Evolutionary conservation across 2,888 invertebrate species (phyloP), one percentile per base, ranked within the genome.

Genomic region (Pimpla rufipes): DNA sequence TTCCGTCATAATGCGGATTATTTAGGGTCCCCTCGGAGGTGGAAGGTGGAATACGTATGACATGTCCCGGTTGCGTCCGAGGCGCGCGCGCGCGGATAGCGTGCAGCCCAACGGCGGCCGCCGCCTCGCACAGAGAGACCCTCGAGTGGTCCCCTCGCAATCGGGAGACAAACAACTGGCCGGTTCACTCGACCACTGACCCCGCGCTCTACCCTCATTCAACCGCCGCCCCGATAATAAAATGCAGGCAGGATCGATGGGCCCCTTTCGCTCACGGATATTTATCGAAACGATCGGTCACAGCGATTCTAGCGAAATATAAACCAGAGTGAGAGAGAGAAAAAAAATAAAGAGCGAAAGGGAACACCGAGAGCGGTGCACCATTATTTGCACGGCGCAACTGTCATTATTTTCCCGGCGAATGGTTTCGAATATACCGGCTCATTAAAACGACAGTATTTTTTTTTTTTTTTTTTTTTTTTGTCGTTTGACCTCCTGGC

Each of bases 1-100:
- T 85, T 86, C 85, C 82, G 86, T 86, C 85, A 86, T 85, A 85
- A 85, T 82, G 80, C 80, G 86, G 84, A 86, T 86, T 86, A 86
- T 86, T 86, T 85, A 86, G 84, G 80, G 82, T 84, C 84, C 79
- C 79, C 66, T 42, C 37, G 71, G 85, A 75, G 47, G 40, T 11
- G 35, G 16, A 5, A 29, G 29, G 29, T 3, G 45, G 66, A 75
- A 68, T 68, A 81, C 29, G 57, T 52, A 62, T 40, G 55, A 64
- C 52, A 83, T 73, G 18, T 23, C 78, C 70, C n/a, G 42, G 71
- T n/a, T 71, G 55, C 50, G 71, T 71, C n/a, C 55, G 21, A 45
- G 47, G n/a, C 21, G 2, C 57, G 23, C 21, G 2, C 57, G 23
- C 57, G 40, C 23, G 42, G 40, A 71, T 57, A 71, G 40, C 55